Base-by-base conservation (phyloP, 2,797 vertebrate genomes). In the Tiaroga cobitis region DNA sequence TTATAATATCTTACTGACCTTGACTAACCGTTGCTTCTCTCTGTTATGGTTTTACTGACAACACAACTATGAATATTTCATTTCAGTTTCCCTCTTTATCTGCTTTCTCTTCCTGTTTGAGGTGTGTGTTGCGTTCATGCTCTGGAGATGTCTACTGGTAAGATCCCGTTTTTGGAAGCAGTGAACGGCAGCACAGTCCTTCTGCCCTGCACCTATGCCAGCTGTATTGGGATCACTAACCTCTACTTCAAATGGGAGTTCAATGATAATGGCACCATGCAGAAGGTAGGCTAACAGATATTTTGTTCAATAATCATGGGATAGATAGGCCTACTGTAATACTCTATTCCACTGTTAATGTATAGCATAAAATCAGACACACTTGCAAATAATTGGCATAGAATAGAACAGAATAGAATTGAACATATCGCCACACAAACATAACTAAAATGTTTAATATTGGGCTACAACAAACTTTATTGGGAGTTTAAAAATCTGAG, bases 221-320 rank as follows among this genome's bases (percentile, higher is more conserved):
- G 96, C 93, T 99, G 98, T 82, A 97, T 96, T 1, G 98, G 98
- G 88, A 98, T 98, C 32, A 70, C 95, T 41, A 90, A 97, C 88
- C 95, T 99, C 9, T 93, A 93, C 87, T 97, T 99, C 94, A 95
- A 88, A 32, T 99, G 98, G 98, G 94, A 96, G 69, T 98, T 93
- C 93, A 97, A 97, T 63, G 83, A 93, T 1, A 97, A 95, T 0
- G 95, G 94, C 87, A 95, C 93, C 89, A 93, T 93, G 91, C 49
- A 86, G 7, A 95, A 88, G 92, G 94, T 95, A 49, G 46, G 46
- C 46, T 49, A 76, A 90, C 24, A 54, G 29, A 26, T 41, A 37
- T 59, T 63, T 16, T 15, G 19, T 54, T 76, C 16, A 51, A 51
- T 15, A 80, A 32, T 41, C 9, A 18, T 56, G n/a, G 9, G 10